phyloP scores from a whole-genome alignment of 2,888 invertebrate species.

The Tuta absoluta region DNA sequence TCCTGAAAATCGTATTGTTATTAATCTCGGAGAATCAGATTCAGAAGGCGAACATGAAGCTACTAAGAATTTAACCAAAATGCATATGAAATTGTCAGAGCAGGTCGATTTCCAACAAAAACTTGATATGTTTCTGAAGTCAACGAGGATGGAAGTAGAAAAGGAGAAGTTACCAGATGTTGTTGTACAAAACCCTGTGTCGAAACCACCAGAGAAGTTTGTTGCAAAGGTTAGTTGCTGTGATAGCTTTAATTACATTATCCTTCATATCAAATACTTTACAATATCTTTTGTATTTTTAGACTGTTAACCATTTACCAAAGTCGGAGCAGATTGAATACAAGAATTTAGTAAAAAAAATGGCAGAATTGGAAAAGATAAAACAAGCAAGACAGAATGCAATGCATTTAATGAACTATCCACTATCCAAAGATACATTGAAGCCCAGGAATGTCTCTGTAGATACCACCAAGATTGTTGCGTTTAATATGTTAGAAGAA shows the following conservation, averaged over 20 bases:
- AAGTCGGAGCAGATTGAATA: constrained; percentile 77
- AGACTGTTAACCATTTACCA: constrained; percentile 74
- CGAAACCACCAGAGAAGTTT: constrained; percentile 62
- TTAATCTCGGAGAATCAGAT: constrained; percentile 71
- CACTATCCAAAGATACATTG: constrained; percentile 57
- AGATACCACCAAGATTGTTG: constrained; percentile 38
- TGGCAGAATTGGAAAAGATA: constrained; percentile 75
- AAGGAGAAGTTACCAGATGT: constrained; percentile 60
- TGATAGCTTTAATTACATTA: neutral
- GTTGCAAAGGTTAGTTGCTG: constrained; percentile 63
- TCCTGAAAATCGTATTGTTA: constrained; percentile 69
- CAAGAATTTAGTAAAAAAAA: constrained; percentile 70
- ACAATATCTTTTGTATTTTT: constrained; percentile 41
- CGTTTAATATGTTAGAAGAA: constrained; percentile 56
- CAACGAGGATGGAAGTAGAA: constrained; percentile 70
- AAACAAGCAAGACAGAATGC: constrained; percentile 66
- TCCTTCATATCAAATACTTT: neutral
- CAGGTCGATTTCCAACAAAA: constrained; percentile 72
- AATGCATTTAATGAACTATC: constrained; percentile 45
- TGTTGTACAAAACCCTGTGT: constrained; percentile 52
- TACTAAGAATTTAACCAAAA: constrained; percentile 75
- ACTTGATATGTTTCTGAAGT: constrained; percentile 70
- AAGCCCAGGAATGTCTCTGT: constrained; percentile 61
- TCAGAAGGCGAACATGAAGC: constrained; percentile 77
- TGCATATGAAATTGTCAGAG: constrained; percentile 73